Conservation (phyloP, 2,113 vertebrate species). For the Cyprinodon variegatus region DNA sequence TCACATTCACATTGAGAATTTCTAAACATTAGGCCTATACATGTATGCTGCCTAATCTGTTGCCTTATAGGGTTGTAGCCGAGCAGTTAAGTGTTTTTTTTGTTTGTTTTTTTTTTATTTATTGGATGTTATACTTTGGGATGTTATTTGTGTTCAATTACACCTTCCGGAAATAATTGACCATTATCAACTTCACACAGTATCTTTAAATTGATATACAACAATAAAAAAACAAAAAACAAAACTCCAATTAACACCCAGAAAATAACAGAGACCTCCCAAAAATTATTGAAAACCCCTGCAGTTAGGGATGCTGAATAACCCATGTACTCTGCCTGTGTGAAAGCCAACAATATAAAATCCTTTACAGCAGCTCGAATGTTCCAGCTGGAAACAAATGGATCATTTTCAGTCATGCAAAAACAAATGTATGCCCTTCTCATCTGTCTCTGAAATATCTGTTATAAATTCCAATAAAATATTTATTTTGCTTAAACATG, state of each 20-base stretch:
- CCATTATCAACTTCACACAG: neutral
- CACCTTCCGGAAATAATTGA: neutral
- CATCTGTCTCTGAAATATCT: constrained; percentile 1
- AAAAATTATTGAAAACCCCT: neutral
- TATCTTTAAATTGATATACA: neutral
- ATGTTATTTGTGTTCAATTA: neutral
- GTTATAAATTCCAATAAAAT: constrained; percentile 23
- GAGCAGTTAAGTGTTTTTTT: neutral
- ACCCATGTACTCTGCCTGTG: neutral
- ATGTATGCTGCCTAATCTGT: neutral
- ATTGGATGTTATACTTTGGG: neutral
- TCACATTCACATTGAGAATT: neutral
- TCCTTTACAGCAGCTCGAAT: neutral
- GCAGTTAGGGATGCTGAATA: neutral
- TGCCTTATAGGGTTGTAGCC: neutral
- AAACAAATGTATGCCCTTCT: neutral
- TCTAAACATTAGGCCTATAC: neutral
- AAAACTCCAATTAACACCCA: too few relatives aligned
- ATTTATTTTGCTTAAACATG: constrained; percentile 23
- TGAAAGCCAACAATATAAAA: neutral
- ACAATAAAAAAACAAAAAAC: neutral
- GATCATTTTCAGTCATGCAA: neutral
- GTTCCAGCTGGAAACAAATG: neutral
- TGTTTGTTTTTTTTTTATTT: neutral
- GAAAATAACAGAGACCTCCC: neutral